Evolutionary conservation across 2,888 invertebrate genomes (phyloP).

Genomic region (Phanerotoma sp.): DNA sequence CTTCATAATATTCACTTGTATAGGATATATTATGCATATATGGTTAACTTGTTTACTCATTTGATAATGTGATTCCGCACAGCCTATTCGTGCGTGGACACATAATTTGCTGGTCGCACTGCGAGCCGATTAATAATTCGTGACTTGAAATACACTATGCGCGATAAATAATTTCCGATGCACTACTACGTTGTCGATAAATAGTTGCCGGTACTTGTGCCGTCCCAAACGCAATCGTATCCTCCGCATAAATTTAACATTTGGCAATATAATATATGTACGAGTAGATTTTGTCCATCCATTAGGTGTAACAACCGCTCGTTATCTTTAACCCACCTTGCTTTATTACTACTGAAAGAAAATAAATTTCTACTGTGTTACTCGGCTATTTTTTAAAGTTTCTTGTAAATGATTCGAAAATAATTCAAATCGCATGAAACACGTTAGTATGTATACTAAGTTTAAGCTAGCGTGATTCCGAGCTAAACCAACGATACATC

Average conservation of each 20-base stretch:
- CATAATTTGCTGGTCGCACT: conserved; percentile 7
- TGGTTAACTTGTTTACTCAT: background rate
- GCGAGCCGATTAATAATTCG: conserved; percentile 30
- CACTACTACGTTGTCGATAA: conserved; percentile 18
- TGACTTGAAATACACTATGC: conserved; percentile 16
- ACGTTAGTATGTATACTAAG: background rate
- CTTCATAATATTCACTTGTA: background rate
- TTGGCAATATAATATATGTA: too few relatives aligned
- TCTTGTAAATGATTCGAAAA: conserved; percentile 10
- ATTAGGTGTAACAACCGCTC: conserved; percentile 1
- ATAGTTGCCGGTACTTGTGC: conserved; percentile 19
- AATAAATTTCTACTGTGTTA: background rate
- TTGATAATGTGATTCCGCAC: background rate
- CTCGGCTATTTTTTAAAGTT: conserved; percentile 5
- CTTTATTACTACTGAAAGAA: background rate
- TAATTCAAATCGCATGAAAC: conserved; percentile 10
- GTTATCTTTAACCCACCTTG: conserved; percentile 1
- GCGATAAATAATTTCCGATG: conserved; percentile 24
- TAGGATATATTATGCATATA: background rate
- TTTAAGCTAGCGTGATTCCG: background rate
- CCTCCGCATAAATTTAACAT: too few relatives aligned
- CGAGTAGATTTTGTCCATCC: background rate
- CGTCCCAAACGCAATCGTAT: conserved; percentile 10
- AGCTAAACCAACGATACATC: conserved; percentile 4
- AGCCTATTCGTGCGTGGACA: background rate